Percentiles rank a stretch among this genome's conserved stretches.
Evolutionary conservation across 2,113 vertebrate species (phyloP).

Genomic region (Sterna hirundo): DNA sequence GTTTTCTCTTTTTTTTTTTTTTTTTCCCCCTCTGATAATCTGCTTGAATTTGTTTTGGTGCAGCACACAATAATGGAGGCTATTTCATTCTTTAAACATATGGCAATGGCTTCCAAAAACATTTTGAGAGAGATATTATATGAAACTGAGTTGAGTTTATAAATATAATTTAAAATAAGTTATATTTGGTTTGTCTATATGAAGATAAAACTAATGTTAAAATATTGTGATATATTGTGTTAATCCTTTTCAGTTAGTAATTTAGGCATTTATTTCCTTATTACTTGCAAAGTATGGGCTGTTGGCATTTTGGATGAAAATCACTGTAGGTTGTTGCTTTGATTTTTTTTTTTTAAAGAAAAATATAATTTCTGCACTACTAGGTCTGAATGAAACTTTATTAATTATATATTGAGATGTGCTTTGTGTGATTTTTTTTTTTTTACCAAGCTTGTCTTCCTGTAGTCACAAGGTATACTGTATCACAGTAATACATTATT

Average conservation of each 20-base stretch:
- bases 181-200: constrained; percentile 82
- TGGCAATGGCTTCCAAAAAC: constrained; percentile 49
- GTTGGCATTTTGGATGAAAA: constrained; percentile 83
- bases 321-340: constrained; percentile 84
- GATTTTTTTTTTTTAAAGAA: constrained; percentile 74
- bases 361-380: constrained; percentile 85
- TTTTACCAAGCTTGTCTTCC: constrained; percentile 92
- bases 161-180: constrained; percentile 77
- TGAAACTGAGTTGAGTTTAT: constrained; percentile 76
- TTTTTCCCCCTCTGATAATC: constrained; percentile 55
- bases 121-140: constrained; percentile 47
- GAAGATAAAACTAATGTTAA: constrained; percentile 76
- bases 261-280: constrained; percentile 73
- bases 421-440: constrained; percentile 87
- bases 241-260: constrained; percentile 76
- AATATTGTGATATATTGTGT: constrained; percentile 82
- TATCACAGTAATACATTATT: constrained; percentile 82
- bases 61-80: constrained; percentile 70
- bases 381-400: constrained; percentile 89
- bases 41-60: constrained; percentile 77
- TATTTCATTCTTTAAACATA: constrained; percentile 77
- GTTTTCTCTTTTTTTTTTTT: constrained; percentile 57
- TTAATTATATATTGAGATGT: constrained; percentile 87
- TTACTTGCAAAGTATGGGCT: constrained; percentile 72
- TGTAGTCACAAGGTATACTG: constrained; percentile 87